Evolutionary conservation across 2,888 invertebrate species (phyloP).

Genomic region (Torymus auratus): DNA sequence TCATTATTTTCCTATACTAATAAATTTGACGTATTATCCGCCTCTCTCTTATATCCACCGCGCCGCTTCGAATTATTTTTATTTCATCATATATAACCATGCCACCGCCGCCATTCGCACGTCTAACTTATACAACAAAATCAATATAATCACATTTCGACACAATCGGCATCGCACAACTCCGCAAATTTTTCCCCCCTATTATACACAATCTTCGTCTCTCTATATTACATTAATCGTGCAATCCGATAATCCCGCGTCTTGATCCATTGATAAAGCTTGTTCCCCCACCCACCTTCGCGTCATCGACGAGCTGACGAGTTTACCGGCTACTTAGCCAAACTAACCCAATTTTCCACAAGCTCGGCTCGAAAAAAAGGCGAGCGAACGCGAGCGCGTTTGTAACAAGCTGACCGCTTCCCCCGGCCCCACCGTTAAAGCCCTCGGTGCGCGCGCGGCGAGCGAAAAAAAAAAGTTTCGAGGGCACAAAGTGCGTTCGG

Average conservation of each 20-base stretch:
- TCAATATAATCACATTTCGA: too few relatives aligned
- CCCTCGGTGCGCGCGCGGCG: slow-evolving; percentile 54
- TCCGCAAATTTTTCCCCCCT: too few relatives aligned
- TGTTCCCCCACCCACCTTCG: not conserved
- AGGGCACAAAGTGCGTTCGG: slow-evolving; percentile 60
- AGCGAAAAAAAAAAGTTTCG: slow-evolving; percentile 64
- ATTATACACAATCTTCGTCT: too few relatives aligned
- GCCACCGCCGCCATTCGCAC: too few relatives aligned
- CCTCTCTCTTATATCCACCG: not conserved
- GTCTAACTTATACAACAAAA: too few relatives aligned
- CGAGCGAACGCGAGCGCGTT: slow-evolving; percentile 13
- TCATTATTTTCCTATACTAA: slow-evolving; percentile 9
- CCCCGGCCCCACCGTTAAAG: slow-evolving; percentile 63
- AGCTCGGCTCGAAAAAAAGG: not conserved
- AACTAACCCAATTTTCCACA: slow-evolving; percentile 51
- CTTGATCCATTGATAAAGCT: slow-evolving; percentile 30
- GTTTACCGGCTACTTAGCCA: slow-evolving; percentile 38
- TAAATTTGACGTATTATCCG: slow-evolving; percentile 5
- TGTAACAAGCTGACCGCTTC: too few relatives aligned
- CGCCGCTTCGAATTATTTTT: not conserved
- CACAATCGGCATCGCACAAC: too few relatives aligned
- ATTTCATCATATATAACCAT: too few relatives aligned
- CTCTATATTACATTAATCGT: not conserved
- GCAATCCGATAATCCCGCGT: slow-evolving; percentile 12
- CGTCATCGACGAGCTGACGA: not conserved